phyloP scores from a whole-genome alignment of 2,113 vertebrate genomes.

The Phrynosoma blainvillii region DNA sequence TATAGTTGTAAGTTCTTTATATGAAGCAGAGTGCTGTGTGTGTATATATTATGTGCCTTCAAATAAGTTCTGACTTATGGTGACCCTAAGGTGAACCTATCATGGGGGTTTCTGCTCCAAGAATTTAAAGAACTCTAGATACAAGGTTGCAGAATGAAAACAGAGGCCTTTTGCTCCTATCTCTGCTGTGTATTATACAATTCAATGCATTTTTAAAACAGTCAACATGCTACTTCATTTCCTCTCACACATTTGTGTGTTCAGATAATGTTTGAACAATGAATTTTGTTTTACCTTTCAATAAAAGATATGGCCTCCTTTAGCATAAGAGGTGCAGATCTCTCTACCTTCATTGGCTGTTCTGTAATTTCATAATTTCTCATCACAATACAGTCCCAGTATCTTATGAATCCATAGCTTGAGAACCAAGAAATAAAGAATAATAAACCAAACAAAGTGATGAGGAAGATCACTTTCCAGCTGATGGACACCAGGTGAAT shows the following conservation, averaged over 20 bases:
- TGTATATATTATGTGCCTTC: too few relatives aligned
- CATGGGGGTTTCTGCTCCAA: background rate
- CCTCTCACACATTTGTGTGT: background rate
- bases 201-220: background rate
- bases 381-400: conserved; percentile 94
- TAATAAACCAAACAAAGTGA: conserved; percentile 54
- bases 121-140: background rate
- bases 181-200: background rate
- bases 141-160: background rate
- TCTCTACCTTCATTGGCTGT: conserved; percentile 85
- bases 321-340: conserved; percentile 72
- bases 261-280: background rate
- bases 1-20: background rate
- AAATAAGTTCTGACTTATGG: too few relatives aligned
- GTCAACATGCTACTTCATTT: background rate
- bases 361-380: conserved; percentile 82
- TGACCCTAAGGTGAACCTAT: too few relatives aligned
- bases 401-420: conserved; percentile 73
- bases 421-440: conserved; percentile 64
- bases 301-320: conserved; percentile 83
- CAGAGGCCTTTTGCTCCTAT: background rate
- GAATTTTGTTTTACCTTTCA: conserved; percentile 75
- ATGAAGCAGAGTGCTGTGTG: too few relatives aligned
- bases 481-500: conserved; percentile 60
- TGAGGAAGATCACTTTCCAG: conserved; percentile 51